These are phyloP conservation scores for Lutraria lutraria DNA, from an alignment of 2,888 invertebrate species.

Conservation along the genomic window DNA sequence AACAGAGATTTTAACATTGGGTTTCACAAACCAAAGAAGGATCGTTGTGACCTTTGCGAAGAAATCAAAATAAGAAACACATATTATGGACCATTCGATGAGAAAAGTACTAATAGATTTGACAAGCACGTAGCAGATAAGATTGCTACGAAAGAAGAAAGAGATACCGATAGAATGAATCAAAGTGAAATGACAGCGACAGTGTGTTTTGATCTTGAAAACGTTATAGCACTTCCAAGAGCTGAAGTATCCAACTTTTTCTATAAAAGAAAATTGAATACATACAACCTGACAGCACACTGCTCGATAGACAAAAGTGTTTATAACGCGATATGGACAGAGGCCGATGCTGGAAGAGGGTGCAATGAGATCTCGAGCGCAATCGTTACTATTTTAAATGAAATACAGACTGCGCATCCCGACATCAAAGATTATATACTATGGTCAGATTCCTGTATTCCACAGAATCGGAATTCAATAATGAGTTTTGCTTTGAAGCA, in stretches of 20 bases:
- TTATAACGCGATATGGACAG: conserved; percentile 42
- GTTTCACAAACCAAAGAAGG: conserved; percentile 39
- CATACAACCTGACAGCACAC: conserved; percentile 44
- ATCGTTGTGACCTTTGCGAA: too few relatives aligned
- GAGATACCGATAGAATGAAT: conserved; percentile 24
- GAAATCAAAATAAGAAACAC: conserved; percentile 10
- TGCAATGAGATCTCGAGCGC: too few relatives aligned
- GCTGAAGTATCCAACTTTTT: too few relatives aligned
- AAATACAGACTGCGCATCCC: too few relatives aligned
- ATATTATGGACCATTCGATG: conserved; percentile 1
- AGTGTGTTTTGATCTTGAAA: conserved; percentile 31
- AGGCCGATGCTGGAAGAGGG: too few relatives aligned
- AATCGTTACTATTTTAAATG: too few relatives aligned
- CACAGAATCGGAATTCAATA: too few relatives aligned
- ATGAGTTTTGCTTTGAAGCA: too few relatives aligned
- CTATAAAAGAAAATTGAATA: too few relatives aligned
- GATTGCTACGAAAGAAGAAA: conserved; percentile 14
- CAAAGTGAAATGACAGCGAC: neutral
- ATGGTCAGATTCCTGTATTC: too few relatives aligned
- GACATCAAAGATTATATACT: too few relatives aligned
- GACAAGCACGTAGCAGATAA: neutral
- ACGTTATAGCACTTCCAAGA: conserved; percentile 30
- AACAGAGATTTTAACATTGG: conserved; percentile 33
- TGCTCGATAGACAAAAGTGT: conserved; percentile 37
- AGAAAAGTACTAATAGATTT: neutral